phyloP scores from a whole-genome alignment of 2,113 vertebrate species.

The Bambusicola thoracicus region DNA sequence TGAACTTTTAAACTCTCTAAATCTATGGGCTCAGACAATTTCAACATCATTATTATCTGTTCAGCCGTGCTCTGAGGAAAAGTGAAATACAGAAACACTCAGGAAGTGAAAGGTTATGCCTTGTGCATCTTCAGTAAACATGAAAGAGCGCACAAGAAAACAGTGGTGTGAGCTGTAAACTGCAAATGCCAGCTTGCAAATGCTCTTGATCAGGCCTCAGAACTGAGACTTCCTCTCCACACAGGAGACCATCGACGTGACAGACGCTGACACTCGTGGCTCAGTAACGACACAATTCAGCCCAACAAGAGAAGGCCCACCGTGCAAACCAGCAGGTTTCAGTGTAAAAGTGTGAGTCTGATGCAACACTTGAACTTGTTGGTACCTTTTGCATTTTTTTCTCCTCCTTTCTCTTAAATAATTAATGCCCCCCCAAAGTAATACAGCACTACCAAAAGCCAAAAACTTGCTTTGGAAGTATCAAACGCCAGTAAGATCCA shows the following conservation, averaged over 20 bases:
- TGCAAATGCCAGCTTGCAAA: not conserved
- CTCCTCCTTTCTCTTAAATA: not conserved
- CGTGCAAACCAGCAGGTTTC: not conserved
- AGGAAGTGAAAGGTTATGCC: constrained; percentile 59
- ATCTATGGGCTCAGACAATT: not conserved
- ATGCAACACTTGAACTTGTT: not conserved
- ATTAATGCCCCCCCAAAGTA: not conserved
- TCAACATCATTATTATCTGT: not conserved
- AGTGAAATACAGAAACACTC: not conserved
- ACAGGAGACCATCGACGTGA: not conserved
- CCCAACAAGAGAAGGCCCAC: not conserved
- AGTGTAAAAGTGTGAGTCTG: not conserved
- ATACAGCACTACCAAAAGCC: not conserved
- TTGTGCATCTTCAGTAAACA: constrained; percentile 14
- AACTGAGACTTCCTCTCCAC: not conserved
- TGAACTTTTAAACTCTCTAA: constrained; percentile 59
- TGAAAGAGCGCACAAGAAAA: not conserved
- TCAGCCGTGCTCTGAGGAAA: constrained; percentile 7
- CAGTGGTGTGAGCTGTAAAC: not conserved
- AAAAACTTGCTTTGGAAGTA: not conserved
- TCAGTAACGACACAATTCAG: not conserved
- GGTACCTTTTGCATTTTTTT: not conserved
- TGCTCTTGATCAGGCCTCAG: not conserved
- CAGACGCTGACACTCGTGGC: not conserved
- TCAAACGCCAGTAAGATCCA: not conserved